Evolutionary conservation across 2,888 invertebrate genomes (phyloP), one percentile per base, ranked within the genome.

Genomic region (Hirtodrosophila cameraria): DNA sequence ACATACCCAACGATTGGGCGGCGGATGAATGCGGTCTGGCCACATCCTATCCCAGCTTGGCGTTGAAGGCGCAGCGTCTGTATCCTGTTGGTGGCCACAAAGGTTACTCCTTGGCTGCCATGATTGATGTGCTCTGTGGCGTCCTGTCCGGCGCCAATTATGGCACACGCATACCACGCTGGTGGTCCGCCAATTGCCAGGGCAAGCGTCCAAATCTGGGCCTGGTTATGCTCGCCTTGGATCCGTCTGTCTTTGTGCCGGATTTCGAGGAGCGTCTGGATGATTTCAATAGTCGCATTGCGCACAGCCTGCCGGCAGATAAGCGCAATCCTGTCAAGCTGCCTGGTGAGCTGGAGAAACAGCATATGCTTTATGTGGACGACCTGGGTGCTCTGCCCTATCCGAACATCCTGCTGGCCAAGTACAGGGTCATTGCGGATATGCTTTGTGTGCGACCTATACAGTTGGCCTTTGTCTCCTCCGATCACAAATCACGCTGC

Each of bases 141-240:
- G 78, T 78, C 2, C 53, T 81, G 45, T 71, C 78, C 0, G 78
- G 81, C 0, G 62, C 81, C 4, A 55, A 63, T 9, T 81, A 74
- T 28, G 39, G 67, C n/a, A 71, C 58, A 1, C 58, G 33, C 0
- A 55, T 81, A 6, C 58, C 65, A 2, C 36, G 48, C n/a, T 65
- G 36, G 52, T 52, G 52, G 30, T 0, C 41, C 0, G 30, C n/a
- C n/a, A n/a, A 53, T 0, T 11, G 25, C 0, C 12, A 35, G 9
- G 18, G 36, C 5, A 12, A 42, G 6, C 38, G 4, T 7, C 20
- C 71, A 1, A 68, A 78, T 15, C 16, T 78, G 2, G 82, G 82
- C 0, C 71, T 77, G 1, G 62, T 42, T 8, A 42, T 77, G 45
- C 36, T 67, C 2, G 78, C 71, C 13, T 12, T 81, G 9, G 78